phyloP scores from a whole-genome alignment of 2,888 invertebrate genomes.

The Buathra laborator region DNA sequence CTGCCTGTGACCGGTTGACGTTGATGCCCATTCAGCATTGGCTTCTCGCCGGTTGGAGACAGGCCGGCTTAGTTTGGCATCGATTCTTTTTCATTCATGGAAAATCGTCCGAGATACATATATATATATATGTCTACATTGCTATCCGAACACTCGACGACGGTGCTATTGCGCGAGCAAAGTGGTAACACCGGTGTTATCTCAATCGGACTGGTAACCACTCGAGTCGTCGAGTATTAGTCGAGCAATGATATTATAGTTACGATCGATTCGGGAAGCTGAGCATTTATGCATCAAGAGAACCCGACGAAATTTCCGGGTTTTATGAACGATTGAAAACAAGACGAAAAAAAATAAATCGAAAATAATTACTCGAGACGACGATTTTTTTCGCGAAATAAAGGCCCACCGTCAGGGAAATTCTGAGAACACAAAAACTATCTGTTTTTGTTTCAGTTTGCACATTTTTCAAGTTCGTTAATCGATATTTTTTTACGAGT shows the following conservation, averaged over 20 bases:
- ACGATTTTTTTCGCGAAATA: no score
- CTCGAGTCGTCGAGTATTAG: neutral
- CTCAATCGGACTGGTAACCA: constrained; percentile 9
- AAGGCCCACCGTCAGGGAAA: no score
- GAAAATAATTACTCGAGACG: neutral
- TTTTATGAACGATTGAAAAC: neutral
- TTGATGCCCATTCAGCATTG: constrained; percentile 59
- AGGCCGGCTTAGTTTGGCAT: constrained; percentile 35
- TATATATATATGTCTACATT: no score
- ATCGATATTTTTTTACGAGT: no score
- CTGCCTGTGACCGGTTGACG: constrained; percentile 54
- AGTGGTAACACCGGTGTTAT: constrained; percentile 11
- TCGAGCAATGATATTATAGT: neutral
- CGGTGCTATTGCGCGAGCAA: neutral
- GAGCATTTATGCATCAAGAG: neutral
- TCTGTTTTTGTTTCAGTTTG: no score
- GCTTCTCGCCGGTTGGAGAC: constrained; percentile 19
- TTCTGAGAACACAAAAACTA: no score
- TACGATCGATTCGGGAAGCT: neutral
- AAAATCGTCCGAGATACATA: constrained; percentile 34
- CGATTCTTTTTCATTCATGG: constrained; percentile 69
- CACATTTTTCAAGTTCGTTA: no score
- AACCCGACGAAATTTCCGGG: neutral
- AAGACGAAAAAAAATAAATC: neutral
- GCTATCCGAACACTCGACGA: no score